These are phyloP conservation scores for Amblyornis subalaris DNA, from an alignment of 2,113 vertebrate species.

Conservation along the genomic window DNA sequence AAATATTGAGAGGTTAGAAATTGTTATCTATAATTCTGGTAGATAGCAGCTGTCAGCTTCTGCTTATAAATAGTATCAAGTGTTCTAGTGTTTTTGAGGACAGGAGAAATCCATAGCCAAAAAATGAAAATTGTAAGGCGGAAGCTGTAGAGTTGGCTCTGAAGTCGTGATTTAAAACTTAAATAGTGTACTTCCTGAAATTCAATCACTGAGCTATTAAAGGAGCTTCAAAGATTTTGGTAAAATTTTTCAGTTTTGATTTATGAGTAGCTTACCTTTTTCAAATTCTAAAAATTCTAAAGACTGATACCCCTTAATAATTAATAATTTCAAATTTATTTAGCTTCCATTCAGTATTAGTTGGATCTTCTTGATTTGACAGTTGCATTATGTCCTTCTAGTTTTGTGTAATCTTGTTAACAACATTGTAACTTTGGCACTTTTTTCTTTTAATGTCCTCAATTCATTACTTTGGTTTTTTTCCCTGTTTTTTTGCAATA, in stretches of 20 bases:
- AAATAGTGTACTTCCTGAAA: neutral
- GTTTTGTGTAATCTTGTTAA: neutral
- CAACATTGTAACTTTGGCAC: neutral
- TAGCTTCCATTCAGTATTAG: neutral
- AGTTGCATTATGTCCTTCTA: neutral
- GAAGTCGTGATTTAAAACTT: neutral
- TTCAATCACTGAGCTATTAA: neutral
- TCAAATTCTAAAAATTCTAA: neutral
- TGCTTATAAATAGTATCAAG: constrained; percentile 42
- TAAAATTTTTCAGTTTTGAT: neutral
- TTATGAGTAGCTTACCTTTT: neutral
- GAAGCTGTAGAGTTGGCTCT: constrained; percentile 6
- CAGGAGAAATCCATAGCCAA: neutral
- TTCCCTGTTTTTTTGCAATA: neutral
- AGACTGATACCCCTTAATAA: neutral
- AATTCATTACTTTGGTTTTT: neutral
- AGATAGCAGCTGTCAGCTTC: constrained; percentile 40
- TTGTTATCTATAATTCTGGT: neutral
- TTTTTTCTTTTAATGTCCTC: neutral
- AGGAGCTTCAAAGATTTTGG: neutral
- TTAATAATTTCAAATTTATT: neutral
- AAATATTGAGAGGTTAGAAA: constrained; percentile 5
- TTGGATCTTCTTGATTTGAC: neutral
- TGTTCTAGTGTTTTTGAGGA: constrained; percentile 17
- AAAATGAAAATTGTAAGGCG: neutral